Evolutionary conservation across 1,140 invertebrate species (phyloP).

Genomic region (Acromyrmex charruanus): DNA sequence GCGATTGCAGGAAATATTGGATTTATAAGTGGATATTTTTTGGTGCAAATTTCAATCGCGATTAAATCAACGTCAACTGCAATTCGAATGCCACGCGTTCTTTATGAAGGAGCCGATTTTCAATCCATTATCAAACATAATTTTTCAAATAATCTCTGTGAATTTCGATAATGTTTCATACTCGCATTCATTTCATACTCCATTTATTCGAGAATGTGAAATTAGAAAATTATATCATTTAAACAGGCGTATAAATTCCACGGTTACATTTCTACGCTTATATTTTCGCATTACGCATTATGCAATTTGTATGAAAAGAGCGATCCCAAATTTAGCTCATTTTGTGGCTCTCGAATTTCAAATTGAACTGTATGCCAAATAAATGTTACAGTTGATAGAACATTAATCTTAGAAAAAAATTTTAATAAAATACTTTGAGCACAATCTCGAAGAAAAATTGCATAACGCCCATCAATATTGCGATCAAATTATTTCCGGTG

Average conservation of each 20-base stretch:
- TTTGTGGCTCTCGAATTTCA: too few relatives aligned
- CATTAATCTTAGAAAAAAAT: too few relatives aligned
- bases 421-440: not conserved
- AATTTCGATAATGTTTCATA: constrained; percentile 17
- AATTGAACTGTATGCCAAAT: too few relatives aligned
- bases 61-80: constrained; percentile 44
- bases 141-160: not conserved
- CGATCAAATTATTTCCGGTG: constrained; percentile 39
- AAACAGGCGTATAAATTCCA: not conserved
- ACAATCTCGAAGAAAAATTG: not conserved
- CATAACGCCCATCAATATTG: not conserved
- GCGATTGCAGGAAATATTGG: constrained; percentile 10
- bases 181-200: too few relatives aligned
- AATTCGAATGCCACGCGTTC: not conserved
- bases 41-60: constrained; percentile 24
- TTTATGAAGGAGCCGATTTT: constrained; percentile 15
- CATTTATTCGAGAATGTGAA: not conserved
- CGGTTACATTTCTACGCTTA: not conserved
- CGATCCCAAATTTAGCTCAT: too few relatives aligned
- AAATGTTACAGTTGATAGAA: too few relatives aligned
- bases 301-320: not conserved
- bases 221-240: not conserved
- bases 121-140: not conserved
- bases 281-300: not conserved
- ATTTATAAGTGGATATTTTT: constrained; percentile 54